Base-by-base conservation (phyloP, 2,113 vertebrate species). In the Leucosticte australis region DNA sequence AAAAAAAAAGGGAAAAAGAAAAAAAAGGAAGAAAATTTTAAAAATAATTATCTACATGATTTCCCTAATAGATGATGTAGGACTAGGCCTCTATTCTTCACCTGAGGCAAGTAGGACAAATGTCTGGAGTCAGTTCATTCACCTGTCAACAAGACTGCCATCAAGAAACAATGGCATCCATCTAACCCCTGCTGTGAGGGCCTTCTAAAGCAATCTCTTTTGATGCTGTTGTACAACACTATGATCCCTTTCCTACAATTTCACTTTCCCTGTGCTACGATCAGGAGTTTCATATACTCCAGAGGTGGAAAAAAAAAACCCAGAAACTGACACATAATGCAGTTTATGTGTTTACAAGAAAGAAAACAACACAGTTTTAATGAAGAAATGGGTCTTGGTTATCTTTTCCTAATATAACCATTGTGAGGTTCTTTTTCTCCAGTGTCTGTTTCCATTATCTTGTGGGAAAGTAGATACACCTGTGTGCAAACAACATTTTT, bases 1-100 rank as follows among this genome's bases (percentile, higher is more conserved):
- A 6, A 10, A 6, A 9, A 5, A 3, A 2, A 18, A 1, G 1
- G 6, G 7, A 11, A 1, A 22, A 35, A 11, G 15, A 11, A 4
- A 6, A 3, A 31, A 6, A 52, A 11, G 12, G 4, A 16, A 8
- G 3, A 3, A 15, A 26, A 16, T 12, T 22, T 19, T 6, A 17
- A 3, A 41, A 23, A 24, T 3, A 37, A 28, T 23, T 41, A 28
- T 39, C 59, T 89, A 41, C 35, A 16, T 8, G 2, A 49, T 90
- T 76, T 80, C 22, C 5, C 17, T 57, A 37, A 60, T 78, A 15
- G 19, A 46, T 81, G 49, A 39, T 27, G 11, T 69, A 81, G 56
- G 44, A 71, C 4, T 44, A 68, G 8, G 28, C 8, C 20, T 87
- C n/a, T 55, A 11, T 84, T 90, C 52, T 91, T 87, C n/a, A 52